Conservation (phyloP, 2,797 vertebrate genomes). For the Telmatherina bonti region DNA sequence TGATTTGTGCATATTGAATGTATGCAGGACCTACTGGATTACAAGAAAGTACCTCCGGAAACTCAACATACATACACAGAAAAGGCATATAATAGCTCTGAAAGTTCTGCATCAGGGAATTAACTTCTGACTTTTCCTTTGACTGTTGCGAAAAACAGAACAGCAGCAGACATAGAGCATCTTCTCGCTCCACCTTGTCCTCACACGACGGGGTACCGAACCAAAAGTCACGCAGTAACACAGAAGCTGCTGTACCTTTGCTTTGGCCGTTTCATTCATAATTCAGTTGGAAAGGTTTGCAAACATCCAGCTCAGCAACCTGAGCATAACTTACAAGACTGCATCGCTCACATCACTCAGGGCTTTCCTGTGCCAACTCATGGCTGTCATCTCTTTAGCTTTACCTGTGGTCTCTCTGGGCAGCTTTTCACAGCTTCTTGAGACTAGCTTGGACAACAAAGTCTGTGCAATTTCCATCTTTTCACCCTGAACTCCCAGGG, state of each 20-base stretch:
- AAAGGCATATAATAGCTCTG: background rate
- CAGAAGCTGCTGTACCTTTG: conserved; percentile 49
- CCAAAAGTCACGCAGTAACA: conserved; percentile 40
- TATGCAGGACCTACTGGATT: background rate
- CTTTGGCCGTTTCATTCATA: conserved; percentile 73
- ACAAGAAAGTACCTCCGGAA: background rate
- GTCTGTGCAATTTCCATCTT: conserved; percentile 7
- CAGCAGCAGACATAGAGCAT: conserved; percentile 19
- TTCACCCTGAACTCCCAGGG: conserved; percentile 20
- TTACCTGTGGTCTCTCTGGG: conserved; percentile 39
- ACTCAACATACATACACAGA: background rate
- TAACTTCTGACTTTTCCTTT: background rate
- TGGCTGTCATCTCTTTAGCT: conserved; percentile 12
- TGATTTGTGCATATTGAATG: background rate
- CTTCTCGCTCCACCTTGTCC: background rate
- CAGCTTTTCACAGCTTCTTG: conserved; percentile 12
- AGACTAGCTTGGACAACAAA: background rate
- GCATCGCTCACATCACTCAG: conserved; percentile 50
- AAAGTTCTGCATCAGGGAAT: background rate
- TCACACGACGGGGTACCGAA: conserved; percentile 8
- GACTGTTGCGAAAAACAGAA: background rate
- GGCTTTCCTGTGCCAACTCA: conserved; percentile 41
- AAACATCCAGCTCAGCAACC: conserved; percentile 67
- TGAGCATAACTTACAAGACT: conserved; percentile 52
- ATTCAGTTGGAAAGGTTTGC: conserved; percentile 69